Evolutionary conservation across 1,140 invertebrate species (phyloP).

Genomic region (Oryzaephilus surinamensis): DNA sequence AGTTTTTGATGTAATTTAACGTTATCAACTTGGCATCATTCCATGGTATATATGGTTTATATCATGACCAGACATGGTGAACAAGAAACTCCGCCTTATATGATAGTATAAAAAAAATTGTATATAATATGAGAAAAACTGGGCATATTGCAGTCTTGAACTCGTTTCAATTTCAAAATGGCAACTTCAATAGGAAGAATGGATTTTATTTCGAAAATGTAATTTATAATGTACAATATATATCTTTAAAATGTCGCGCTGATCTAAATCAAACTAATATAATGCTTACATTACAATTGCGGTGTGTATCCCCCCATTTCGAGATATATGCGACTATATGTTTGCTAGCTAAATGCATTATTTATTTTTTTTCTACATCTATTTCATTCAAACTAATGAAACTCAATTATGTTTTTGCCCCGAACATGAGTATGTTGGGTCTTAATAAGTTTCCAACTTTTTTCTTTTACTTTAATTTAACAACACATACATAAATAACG

Average conservation of each 20-base stretch:
- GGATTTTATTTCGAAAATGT: slow-evolving; percentile 17
- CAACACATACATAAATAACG: no score
- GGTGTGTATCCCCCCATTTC: no score
- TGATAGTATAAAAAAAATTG: no score
- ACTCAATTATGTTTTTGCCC: no score
- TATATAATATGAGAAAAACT: no score
- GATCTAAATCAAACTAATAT: slow-evolving; percentile 21
- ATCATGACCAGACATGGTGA: slow-evolving; percentile 19
- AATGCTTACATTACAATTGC: slow-evolving; percentile 25
- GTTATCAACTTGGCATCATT: slow-evolving; percentile 24
- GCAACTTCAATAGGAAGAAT: slow-evolving; percentile 19
- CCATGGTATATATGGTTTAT: slow-evolving; percentile 25
- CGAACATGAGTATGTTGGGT: no score
- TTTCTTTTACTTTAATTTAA: no score
- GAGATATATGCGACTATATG: no score
- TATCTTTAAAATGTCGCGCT: slow-evolving; percentile 2
- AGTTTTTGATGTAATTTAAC: slow-evolving; percentile 15
- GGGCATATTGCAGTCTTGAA: slow-evolving; percentile 22
- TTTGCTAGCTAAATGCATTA: no score
- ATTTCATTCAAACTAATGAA: no score
- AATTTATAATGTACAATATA: slow-evolving; percentile 9
- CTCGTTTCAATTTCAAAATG: slow-evolving; percentile 25
- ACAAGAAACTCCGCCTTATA: slow-evolving; percentile 16
- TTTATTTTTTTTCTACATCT: no score
- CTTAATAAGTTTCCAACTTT: no score